Evolutionary conservation across 2,888 invertebrate genomes (phyloP).

Genomic region (Craniophora ligustri): DNA sequence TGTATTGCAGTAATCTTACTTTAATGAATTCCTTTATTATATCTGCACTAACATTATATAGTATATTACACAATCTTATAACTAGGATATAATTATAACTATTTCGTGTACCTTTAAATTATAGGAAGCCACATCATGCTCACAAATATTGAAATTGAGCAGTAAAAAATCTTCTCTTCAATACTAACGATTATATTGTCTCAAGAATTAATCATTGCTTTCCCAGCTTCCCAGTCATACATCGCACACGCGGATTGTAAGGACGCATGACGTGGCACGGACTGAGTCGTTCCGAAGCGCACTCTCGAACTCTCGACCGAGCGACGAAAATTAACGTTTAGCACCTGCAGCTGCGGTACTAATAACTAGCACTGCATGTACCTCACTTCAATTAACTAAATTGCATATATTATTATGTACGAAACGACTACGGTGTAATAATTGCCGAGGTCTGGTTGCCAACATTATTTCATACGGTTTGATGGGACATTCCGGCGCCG

Average conservation of each 20-base stretch:
- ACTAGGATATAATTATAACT: no score
- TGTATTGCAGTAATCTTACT: no score
- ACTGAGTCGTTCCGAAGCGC: conserved; percentile 38
- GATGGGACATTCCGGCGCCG: conserved; percentile 49
- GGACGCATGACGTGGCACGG: conserved; percentile 31
- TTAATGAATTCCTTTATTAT: no score
- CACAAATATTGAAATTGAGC: no score
- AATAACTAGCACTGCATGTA: conserved; percentile 40
- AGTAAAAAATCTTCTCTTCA: no score
- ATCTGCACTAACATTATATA: no score
- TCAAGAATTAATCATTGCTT: conserved; percentile 3
- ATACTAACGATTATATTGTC: no score
- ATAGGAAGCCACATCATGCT: no score
- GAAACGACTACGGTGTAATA: conserved; percentile 51
- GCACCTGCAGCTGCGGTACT: conserved; percentile 53
- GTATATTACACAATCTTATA: no score
- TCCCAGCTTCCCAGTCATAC: background rate
- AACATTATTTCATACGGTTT: conserved; percentile 51
- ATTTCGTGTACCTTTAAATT: no score
- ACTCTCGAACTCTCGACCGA: conserved; percentile 18
- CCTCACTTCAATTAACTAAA: conserved; percentile 51
- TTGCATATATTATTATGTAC: conserved; percentile 59
- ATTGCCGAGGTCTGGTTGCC: conserved; percentile 45
- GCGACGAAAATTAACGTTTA: conserved; percentile 48
- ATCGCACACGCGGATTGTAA: conserved; percentile 13